A percentile compares a stretch with the other conserved stretches of the same genome.
Evolutionary conservation across 2,888 invertebrate genomes (phyloP).

Genomic region (Mesorhabditis sp.): DNA sequence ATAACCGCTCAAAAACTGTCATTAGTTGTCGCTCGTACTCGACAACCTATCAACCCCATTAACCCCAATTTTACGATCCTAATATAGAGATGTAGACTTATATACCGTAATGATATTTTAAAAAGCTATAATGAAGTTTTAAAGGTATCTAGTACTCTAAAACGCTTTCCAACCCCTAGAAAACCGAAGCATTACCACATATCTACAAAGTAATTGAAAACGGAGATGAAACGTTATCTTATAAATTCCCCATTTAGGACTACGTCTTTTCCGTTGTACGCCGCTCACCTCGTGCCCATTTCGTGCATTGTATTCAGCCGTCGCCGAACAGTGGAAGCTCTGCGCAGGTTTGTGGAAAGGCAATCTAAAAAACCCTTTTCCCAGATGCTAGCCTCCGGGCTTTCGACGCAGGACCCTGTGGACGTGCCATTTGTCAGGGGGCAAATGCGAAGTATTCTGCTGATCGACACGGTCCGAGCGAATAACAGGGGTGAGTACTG

Average conservation of each 20-base stretch:
- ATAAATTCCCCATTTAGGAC: conserved; percentile 67
- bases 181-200: no score
- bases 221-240: no score
- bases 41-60: no score
- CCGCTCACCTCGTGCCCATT: conserved; percentile 76
- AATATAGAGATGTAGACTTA: no score
- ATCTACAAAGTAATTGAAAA: no score
- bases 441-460: conserved; percentile 80
- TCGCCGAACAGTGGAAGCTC: conserved; percentile 63
- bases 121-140: no score
- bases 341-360: background rate
- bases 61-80: no score
- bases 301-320: conserved; percentile 80
- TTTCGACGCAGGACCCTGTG: conserved; percentile 61
- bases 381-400: background rate
- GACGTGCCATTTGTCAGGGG: conserved; percentile 74
- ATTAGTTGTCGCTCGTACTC: no score
- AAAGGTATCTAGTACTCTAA: no score
- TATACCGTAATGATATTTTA: no score
- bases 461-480: conserved; percentile 80
- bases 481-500: conserved; percentile 75
- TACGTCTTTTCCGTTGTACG: conserved; percentile 84
- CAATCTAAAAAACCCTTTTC: background rate
- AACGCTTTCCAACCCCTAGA: no score
- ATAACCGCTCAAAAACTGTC: no score